Base-by-base conservation (phyloP, 2,888 invertebrate species). In the Diabrotica balteata region DNA sequence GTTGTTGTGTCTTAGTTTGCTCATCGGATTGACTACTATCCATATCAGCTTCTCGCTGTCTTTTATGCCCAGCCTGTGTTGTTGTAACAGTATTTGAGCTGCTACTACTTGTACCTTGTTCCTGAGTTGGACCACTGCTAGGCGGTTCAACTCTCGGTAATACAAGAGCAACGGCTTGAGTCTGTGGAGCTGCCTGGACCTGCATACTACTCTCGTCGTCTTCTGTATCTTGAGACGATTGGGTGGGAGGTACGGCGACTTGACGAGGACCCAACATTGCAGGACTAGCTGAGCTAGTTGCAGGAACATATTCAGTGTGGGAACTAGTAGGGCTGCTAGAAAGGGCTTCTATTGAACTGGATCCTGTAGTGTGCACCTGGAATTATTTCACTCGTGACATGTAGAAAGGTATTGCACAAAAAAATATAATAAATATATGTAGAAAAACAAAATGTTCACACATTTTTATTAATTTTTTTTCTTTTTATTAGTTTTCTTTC, bases 281-380 rank as follows among this genome's bases (percentile, higher is more conserved):
- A 0, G 87, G 86, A 79, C 80, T 88, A 79, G 79, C 89, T 75
- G 93, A 93, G 43, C 93, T 93, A 2, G 93, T 93, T 0, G 93
- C 93, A 1, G 94, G 93, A 87, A 93, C 93, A 82, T 94, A 94
- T 83, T 94, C 94, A 0, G 93, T 93, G 73, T 91, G 90, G 2
- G 90, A 90, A 64, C 90, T 91, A 0, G 91, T 91, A 1, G 91
- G 91, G n/a, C 90, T 91, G 11, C 90, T 90, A 0, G 90, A 88
- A 79, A 88, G 83, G 0, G 86, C 86, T 75, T 88, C 88, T 11
- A 83, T 81, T 7, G 77, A 75, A 63, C 81, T 82, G 10, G 82
- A 82, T n/a, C 84, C 85, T 1, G 87, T 87, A 4, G 87, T 88
- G 70, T 87, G 87, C 1, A 87, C 87, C 76, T 81, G 63, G 58